Evolutionary conservation across 2,113 vertebrate genomes (phyloP).

Genomic region (rabbit (Oryctolagus cuniculus)): mOryCun1.1 NC_091449.1:25407501-25408000

Average conservation of each 20-base stretch:
- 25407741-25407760: background rate
- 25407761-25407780: background rate
- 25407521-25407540: slow-evolving; percentile 79
- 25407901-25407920: background rate
- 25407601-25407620: slow-evolving; percentile 75
- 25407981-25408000: background rate
- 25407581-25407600: slow-evolving; percentile 78
- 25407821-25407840: rapidly evolving
- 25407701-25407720: no score
- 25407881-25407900: background rate
- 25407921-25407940: no score
- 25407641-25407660: slow-evolving; percentile 76
- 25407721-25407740: background rate
- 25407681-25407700: slow-evolving; percentile 53
- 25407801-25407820: no score
- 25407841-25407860: background rate
- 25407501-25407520: slow-evolving; percentile 79
- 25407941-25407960: background rate
- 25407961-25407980: background rate
- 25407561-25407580: slow-evolving; percentile 82
- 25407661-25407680: slow-evolving; percentile 71
- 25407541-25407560: slow-evolving; percentile 79
- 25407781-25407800: background rate
- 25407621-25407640: slow-evolving; percentile 81
- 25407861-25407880: background rate